Evolutionary conservation across 2,888 invertebrate species (phyloP).

Genomic region (Tryphoninae sp.): DNA sequence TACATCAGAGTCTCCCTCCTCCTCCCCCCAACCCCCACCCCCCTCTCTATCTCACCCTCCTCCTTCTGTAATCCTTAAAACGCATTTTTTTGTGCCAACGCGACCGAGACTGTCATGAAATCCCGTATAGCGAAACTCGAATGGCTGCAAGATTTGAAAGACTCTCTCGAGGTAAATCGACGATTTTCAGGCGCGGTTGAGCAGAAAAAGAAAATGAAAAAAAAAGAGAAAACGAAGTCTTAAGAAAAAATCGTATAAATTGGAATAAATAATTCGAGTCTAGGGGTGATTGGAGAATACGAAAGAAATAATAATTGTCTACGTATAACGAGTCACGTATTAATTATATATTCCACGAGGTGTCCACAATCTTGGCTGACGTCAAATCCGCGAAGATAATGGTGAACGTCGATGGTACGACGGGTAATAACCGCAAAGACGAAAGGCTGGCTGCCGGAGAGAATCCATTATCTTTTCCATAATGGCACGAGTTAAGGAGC

Average conservation of each 20-base stretch:
- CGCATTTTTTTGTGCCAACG: conserved; percentile 11
- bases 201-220: not conserved
- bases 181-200: too few species aligned
- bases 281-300: too few species aligned
- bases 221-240: not conserved
- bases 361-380: conserved; percentile 7
- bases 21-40: conserved; percentile 31
- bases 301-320: not conserved
- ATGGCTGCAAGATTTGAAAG: conserved; percentile 4
- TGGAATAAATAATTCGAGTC: not conserved
- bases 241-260: not conserved
- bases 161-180: not conserved
- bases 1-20: conserved; percentile 70
- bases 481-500: conserved; percentile 17
- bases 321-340: not conserved
- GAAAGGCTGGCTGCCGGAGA: not conserved
- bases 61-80: conserved; percentile 27
- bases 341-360: conserved; percentile 32
- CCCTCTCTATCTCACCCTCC: not conserved
- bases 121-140: conserved; percentile 8
- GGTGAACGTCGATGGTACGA: conserved; percentile 7
- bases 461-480: conserved; percentile 41
- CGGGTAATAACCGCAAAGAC: conserved; percentile 9
- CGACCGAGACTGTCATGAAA: conserved; percentile 4
- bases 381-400: conserved; percentile 28